Evolutionary conservation across 2,113 vertebrate genomes (phyloP).

Genomic region (Myiozetetes cayanensis): DNA sequence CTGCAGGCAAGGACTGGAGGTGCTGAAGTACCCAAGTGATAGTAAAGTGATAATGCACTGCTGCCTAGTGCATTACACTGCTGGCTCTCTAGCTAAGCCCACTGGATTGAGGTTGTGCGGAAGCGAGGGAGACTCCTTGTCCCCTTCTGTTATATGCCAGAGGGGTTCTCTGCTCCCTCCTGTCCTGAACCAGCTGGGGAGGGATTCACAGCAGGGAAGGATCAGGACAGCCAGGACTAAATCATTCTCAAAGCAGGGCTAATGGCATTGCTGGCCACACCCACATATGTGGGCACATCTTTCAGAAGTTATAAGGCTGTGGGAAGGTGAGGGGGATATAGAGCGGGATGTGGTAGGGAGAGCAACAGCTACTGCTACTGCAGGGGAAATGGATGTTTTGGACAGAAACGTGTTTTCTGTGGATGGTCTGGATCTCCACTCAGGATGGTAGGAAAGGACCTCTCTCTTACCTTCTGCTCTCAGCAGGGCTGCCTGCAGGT

Average conservation of each 20-base stretch:
- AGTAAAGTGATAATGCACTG: not conserved
- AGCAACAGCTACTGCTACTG: not conserved
- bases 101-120: not conserved
- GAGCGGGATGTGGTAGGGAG: rapidly evolving
- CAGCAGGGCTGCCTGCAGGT: not conserved
- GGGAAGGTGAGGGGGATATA: not conserved
- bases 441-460: not conserved
- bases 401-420: not conserved
- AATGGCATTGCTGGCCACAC: not conserved
- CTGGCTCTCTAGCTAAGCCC: not conserved
- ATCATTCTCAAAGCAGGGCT: not conserved
- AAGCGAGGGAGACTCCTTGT: not conserved
- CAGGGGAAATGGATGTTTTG: not conserved
- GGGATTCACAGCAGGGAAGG: not conserved
- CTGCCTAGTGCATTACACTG: not conserved
- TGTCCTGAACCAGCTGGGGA: not conserved
- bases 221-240: not conserved
- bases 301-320: not conserved
- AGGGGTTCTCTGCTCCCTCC: not conserved
- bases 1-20: not conserved
- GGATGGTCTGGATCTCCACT: not conserved
- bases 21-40: not conserved
- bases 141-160: not conserved
- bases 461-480: not conserved
- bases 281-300: not conserved